Evolutionary conservation across 2,113 vertebrate species (phyloP), one percentile per base, ranked within the genome.

Genomic region (Microtus oregoni): DNA sequence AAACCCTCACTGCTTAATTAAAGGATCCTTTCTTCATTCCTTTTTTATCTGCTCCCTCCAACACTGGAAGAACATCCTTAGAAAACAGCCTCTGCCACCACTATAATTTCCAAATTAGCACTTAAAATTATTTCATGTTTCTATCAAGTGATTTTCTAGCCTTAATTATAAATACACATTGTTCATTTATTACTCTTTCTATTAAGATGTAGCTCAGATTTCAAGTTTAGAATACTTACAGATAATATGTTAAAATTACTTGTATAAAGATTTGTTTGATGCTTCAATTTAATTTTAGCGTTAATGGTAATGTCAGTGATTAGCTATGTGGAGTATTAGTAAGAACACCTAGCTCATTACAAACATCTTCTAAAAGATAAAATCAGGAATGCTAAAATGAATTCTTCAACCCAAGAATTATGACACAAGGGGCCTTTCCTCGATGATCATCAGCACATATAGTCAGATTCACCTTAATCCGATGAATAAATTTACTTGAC

Each of bases 261-360:
- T 81, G 6, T 11, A 35, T 93, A 81, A 61, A 41, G 72, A 97
- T 87, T 83, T 89, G 63, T 86, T 97, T 96, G 90, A 32, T 67
- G 32, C 67, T 95, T 93, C 50, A 95, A 94, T 90, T 92, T 94
- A 73, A 90, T 63, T 68, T 91, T 86, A 91, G 47, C 65, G 63
- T 92, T 70, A 47, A 50, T 89, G 63, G 44, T 79, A 93, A 92
- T 77, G 20, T 89, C 65, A 81, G 32, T n/a, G 13, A 93, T 93
- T 85, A 92, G 9, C 41, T 81, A 24, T 44, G 26, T 30, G 17
- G 91, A 95, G 38, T 65, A 35, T 32, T 90, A 86, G 32, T 85
- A 92, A 75, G 47, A 81, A 28, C 11, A 87, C 9, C 3, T 38
- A 91, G n/a, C 7, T 92, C 83, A 67, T 72, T 91, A 55, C 13